Percentiles rank a stretch among this genome's conserved stretches.
Conservation (phyloP, 1,140 invertebrate genomes). For the Conus ventricosus region DNA sequence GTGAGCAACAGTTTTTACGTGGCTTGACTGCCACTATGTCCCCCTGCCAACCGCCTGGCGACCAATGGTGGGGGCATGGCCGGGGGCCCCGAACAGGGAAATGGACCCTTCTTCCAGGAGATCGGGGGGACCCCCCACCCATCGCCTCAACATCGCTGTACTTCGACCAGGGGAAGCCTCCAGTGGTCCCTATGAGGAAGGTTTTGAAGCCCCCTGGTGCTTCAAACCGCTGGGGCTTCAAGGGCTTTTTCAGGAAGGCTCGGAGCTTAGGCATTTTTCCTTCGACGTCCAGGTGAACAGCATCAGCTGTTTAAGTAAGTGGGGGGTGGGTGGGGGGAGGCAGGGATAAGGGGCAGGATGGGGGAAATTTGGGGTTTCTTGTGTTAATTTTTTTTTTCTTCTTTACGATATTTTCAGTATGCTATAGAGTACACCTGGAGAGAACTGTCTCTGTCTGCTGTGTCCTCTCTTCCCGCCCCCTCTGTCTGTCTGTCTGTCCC, state of each 20-base stretch:
- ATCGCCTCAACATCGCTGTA: slow-evolving; percentile 57
- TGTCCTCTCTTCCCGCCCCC: too few relatives aligned
- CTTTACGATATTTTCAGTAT: too few relatives aligned
- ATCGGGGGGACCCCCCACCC: slow-evolving; percentile 59
- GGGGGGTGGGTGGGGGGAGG: neutral
- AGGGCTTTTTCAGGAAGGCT: slow-evolving; percentile 65
- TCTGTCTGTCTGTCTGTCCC: too few relatives aligned
- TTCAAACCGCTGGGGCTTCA: slow-evolving; percentile 62
- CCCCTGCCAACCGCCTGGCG: too few relatives aligned
- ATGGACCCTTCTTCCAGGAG: slow-evolving; percentile 35
- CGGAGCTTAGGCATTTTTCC: slow-evolving; percentile 68
- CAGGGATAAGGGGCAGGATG: too few relatives aligned
- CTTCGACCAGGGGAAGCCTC: slow-evolving; percentile 45
- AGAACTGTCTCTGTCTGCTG: too few relatives aligned
- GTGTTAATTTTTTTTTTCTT: neutral
- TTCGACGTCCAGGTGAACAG: slow-evolving; percentile 68
- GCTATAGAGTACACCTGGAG: too few relatives aligned
- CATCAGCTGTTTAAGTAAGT: neutral
- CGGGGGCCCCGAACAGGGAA: slow-evolving; percentile 26
- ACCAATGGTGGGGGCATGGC: too few relatives aligned
- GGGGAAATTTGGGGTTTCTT: neutral
- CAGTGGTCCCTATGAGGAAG: slow-evolving; percentile 52
- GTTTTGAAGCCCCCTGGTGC: slow-evolving; percentile 56
- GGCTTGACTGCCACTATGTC: too few relatives aligned
- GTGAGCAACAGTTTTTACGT: too few relatives aligned